Conservation (phyloP, 2,113 vertebrate species). For the Syngnathus scovelli region DNA sequence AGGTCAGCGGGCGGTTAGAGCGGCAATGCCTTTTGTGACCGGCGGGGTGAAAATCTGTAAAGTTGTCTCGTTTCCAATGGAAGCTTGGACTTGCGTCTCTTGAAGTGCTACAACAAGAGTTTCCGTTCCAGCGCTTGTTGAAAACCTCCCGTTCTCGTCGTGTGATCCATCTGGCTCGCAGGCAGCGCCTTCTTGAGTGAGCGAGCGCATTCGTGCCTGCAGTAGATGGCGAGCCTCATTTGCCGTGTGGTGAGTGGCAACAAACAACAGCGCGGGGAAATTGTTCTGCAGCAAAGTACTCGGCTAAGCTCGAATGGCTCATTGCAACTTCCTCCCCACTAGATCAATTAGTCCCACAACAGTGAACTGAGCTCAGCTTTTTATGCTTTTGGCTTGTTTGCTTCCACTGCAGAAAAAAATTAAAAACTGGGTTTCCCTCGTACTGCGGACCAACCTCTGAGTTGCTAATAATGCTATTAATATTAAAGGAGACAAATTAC, state of each 20-base stretch:
- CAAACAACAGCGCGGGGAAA: constrained; percentile 40
- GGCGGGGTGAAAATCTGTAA: background rate
- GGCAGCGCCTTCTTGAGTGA: constrained; percentile 25
- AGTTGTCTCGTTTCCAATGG: background rate
- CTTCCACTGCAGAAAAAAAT: background rate
- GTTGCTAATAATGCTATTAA: background rate
- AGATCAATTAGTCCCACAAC: constrained; percentile 19
- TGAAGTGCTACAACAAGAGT: constrained; percentile 26
- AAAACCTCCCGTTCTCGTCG: constrained; percentile 52
- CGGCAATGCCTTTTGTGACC: constrained; percentile 5
- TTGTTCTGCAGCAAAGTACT: constrained; percentile 23
- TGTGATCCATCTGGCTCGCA: constrained; percentile 68
- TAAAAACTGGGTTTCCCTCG: background rate
- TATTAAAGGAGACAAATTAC: background rate
- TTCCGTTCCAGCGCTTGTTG: constrained; percentile 22
- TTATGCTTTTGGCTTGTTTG: constrained; percentile 5
- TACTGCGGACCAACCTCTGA: too few species aligned
- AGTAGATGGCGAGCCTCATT: constrained; percentile 40
- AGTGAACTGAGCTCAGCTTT: background rate
- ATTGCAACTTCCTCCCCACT: constrained; percentile 14
- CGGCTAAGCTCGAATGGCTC: constrained; percentile 19
- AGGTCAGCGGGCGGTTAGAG: constrained; percentile 34
- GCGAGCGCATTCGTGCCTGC: constrained; percentile 36
- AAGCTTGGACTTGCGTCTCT: background rate
- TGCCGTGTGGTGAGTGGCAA: constrained; percentile 41